Evolutionary conservation across 2,113 vertebrate genomes (phyloP).

Genomic region (Neoarius graeffei): DNA sequence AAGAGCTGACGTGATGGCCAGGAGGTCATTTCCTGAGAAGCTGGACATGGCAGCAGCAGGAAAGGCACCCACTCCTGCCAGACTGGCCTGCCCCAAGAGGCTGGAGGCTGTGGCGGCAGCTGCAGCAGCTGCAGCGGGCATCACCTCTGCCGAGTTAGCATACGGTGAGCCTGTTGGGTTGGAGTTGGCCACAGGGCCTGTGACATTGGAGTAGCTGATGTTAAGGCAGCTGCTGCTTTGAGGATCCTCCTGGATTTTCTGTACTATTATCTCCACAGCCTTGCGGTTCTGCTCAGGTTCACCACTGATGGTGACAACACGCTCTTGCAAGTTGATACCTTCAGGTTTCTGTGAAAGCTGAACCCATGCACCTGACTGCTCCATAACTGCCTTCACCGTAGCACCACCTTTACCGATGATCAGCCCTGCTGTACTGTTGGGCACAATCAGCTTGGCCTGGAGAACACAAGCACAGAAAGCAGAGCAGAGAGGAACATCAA

Average conservation of each 20-base stretch:
- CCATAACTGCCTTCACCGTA: constrained; percentile 92
- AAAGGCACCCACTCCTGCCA: constrained; percentile 84
- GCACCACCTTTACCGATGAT: constrained; percentile 93
- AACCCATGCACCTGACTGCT: constrained; percentile 92
- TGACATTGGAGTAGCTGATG: constrained; percentile 93
- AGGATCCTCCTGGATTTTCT: constrained; percentile 93
- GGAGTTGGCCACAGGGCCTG: constrained; percentile 91
- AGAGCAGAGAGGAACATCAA: constrained; percentile 12
- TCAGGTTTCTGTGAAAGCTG: constrained; percentile 93
- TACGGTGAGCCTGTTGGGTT: constrained; percentile 95
- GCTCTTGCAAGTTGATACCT: constrained; percentile 91
- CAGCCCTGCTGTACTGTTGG: constrained; percentile 90
- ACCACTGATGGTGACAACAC: constrained; percentile 91
- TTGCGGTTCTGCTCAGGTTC: constrained; percentile 90
- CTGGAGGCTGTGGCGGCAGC: constrained; percentile 81
- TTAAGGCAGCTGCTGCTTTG: constrained; percentile 95
- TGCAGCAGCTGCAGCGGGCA: constrained; percentile 78
- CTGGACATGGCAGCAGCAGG: constrained; percentile 84
- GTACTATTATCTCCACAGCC: constrained; percentile 89
- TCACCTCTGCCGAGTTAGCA: constrained; percentile 87
- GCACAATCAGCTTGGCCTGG: constrained; percentile 91
- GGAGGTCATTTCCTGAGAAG: constrained; percentile 88
- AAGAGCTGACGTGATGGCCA: constrained; percentile 90
- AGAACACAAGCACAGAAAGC: constrained; percentile 49
- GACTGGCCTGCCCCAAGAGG: constrained; percentile 82